Evolutionary conservation across 2,113 vertebrate species (phyloP), one percentile per base, ranked within the genome.

Genomic region (Elaphurus davidianus): DNA sequence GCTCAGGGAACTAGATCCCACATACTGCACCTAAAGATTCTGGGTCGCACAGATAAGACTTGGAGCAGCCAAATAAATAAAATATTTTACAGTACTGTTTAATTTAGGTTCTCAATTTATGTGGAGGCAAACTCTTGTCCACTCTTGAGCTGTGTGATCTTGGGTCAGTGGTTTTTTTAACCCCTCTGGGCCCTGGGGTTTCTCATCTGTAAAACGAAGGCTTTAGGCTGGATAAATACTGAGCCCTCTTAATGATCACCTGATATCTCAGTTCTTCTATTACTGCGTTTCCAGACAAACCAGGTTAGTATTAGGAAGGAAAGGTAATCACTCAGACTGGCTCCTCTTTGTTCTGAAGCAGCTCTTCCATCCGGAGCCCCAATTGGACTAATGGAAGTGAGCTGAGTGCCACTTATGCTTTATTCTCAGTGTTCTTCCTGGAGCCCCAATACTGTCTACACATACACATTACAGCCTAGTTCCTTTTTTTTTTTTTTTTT

Each of bases 101-200:
- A 47, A 50, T 52, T 59, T 27, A n/a, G 47, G 71, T 33, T 59
- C 60, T 59, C 45, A 2, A 1, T 36, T 45, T 7, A 23, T 0
- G 0, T 27, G 12, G 59, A 52, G 10, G 5, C 25, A 36, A 2
- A 50, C 3, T 21, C 8, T 0, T 3, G 21, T 14, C 55, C 27
- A 28, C 16, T 12, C 30, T 62, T 19, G 21, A 71, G 74, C 40
- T 23, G 2, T 25, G 14, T 8, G 30, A 43, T 13, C 59, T 40
- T 6, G 59, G 67, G 11, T 4, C 2, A 60, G 59, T 11, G 13
- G 57, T 9, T n/a, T n/a, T 36, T 85, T 81, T 23, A 81, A 40
- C 21, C 17, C 71, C 28, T 45, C 30, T 33, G n/a, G 28, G 47
- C 13, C 36, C 62, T 33, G 19, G 14, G 15, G 33, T 30, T 78